Conservation (phyloP, 35 echinoderm and acorn worm species). For the Stichopus chloronotus region DNA sequence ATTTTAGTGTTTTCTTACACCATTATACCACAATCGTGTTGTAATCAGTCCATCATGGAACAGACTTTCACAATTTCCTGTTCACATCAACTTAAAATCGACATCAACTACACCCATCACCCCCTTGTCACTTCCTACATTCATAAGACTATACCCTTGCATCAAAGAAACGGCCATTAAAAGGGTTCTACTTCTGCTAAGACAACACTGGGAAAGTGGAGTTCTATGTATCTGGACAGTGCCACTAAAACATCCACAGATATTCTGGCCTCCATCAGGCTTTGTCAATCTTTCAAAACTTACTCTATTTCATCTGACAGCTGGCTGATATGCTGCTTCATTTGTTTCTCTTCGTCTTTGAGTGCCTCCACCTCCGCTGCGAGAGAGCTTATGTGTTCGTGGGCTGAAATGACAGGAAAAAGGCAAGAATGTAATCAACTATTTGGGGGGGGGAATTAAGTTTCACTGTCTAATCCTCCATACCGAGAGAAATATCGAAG, state of each 20-base stretch:
- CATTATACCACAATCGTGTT: too few relatives aligned
- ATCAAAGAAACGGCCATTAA: too few relatives aligned
- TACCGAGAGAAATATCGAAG: too few relatives aligned
- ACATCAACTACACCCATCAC: too few relatives aligned
- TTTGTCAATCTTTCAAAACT: slow-evolving; percentile 38
- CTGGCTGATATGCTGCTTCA: slow-evolving; percentile 48
- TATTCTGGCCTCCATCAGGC: not conserved
- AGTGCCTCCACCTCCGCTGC: slow-evolving; percentile 62
- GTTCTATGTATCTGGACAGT: not conserved
- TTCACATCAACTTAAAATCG: too few relatives aligned
- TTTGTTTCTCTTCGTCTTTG: slow-evolving; percentile 32
- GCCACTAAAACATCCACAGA: not conserved
- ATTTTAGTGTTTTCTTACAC: too few relatives aligned
- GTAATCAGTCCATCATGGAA: too few relatives aligned
- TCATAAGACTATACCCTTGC: too few relatives aligned
- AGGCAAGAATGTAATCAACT: not conserved
- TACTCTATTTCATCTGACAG: slow-evolving; percentile 83
- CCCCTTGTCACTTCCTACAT: too few relatives aligned
- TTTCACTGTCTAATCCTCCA: too few relatives aligned
- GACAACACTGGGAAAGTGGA: not conserved
- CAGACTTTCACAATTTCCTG: too few relatives aligned
- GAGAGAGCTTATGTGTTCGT: slow-evolving; percentile 70
- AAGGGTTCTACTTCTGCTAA: not conserved
- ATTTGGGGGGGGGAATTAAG: too few relatives aligned
- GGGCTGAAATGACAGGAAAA: slow-evolving; percentile 48